Evolutionary conservation across 2,888 invertebrate species (phyloP), one percentile per base, ranked within the genome.

Genomic region (Ormyrus pomaceus): DNA sequence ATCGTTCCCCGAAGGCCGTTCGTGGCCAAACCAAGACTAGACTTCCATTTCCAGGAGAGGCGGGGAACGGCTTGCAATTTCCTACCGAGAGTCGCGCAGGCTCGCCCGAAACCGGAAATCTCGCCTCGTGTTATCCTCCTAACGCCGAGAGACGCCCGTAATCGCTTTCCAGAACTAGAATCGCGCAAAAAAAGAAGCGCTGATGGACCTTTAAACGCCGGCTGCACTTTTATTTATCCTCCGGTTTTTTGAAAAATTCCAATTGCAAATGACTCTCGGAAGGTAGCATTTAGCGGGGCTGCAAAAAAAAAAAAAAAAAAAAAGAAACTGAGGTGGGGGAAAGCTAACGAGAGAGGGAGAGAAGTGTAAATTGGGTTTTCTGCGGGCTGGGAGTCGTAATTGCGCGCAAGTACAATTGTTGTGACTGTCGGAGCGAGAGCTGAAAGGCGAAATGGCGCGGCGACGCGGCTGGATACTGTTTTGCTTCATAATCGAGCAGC

Each of bases 81-180:
- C 65, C 56, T 66, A 51, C 62, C 13, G 19, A 53, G 51, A 72
- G 62, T 68, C 66, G 66, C 19, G 50, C 6, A 19, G 55, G 50
- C 71, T 61, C 45, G 46, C 2, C 19, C 51, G 13, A 59, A 81
- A 83, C 81, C 81, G 82, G 81, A 83, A 82, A 84, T 85, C 85
- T 82, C 81, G 64, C 34, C 58, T 11, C 19, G 71, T 11, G 50
- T 45, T 59, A 11, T 45, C 34, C 34, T 56, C 45, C 45, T 34
- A 53, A 19, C 55, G 34, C 59, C 34, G 8, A 34, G 8, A 34
- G 34, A 34, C 34, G 58, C 59, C n/a, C 34, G 13, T 75, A 75
- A 70, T 71, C 71, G 71, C 58, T 77, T 50, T 71, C 65, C 48
- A 65, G 77, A 77, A 77, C 34, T 51, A 64, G n/a, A 65, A 56